Conservation (phyloP, 2,888 invertebrate species). For the Autographa gamma region DNA sequence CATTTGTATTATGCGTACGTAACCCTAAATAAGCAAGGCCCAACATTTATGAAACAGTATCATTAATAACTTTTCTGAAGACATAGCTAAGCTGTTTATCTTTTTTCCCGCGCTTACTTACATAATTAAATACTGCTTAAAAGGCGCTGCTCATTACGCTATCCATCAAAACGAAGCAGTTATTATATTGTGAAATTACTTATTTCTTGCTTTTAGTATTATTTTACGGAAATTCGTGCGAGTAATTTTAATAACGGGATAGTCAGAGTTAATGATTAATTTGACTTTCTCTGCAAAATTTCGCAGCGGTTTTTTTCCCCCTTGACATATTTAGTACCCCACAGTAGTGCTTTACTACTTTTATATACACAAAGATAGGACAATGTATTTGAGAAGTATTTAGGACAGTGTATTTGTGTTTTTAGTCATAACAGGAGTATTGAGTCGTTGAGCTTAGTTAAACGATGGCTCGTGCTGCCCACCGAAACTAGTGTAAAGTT, state of each 20-base stretch:
- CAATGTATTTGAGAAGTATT: background rate
- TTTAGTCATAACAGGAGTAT: background rate
- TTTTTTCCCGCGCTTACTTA: slow-evolving; percentile 1
- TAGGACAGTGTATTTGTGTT: too few relatives aligned
- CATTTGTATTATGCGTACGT: slow-evolving; percentile 4
- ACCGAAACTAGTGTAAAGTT: background rate
- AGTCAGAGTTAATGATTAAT: background rate
- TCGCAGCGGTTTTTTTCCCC: background rate
- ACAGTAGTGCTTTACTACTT: too few relatives aligned
- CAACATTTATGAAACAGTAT: slow-evolving; percentile 7
- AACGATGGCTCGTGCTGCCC: background rate
- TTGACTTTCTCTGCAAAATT: background rate
- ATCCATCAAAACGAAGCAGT: background rate
- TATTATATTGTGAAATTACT: background rate
- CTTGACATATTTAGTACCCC: too few relatives aligned
- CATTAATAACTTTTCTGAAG: slow-evolving; percentile 20
- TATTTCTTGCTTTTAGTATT: background rate
- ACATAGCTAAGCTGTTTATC: slow-evolving; percentile 1
- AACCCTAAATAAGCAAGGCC: background rate
- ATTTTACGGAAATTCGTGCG: background rate
- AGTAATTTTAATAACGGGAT: background rate
- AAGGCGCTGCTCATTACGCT: slow-evolving; percentile 3
- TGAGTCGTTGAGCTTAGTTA: background rate
- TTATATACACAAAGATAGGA: too few relatives aligned
- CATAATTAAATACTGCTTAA: slow-evolving; percentile 18